phyloP scores from a whole-genome alignment of 2,797 vertebrate species.

The Moxostoma hubbsi region DNA sequence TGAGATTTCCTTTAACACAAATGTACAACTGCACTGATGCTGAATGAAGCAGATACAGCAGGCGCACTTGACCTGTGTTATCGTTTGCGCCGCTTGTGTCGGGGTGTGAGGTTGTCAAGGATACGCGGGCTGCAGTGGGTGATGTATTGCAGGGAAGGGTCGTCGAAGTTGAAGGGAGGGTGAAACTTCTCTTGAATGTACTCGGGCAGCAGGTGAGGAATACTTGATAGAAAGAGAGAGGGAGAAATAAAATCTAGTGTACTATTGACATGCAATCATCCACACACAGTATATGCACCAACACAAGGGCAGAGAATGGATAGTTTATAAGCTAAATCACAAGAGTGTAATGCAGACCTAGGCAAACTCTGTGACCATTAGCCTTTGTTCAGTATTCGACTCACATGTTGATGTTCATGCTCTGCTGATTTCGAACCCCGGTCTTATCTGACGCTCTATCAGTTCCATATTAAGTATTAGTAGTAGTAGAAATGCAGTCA shows the following conservation, averaged over 20 bases:
- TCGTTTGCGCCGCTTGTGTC: conserved; percentile 58
- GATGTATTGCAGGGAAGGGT: conserved; percentile 78
- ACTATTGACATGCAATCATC: too few relatives aligned
- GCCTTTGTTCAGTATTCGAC: background rate
- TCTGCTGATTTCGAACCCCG: too few relatives aligned
- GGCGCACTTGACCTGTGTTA: conserved; percentile 49
- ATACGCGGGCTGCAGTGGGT: conserved; percentile 79
- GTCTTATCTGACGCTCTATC: too few relatives aligned
- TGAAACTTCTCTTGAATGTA: conserved; percentile 70
- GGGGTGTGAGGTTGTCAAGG: conserved; percentile 68
- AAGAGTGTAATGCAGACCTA: conserved; percentile 26
- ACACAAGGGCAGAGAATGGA: background rate
- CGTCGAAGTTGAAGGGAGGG: conserved; percentile 75
- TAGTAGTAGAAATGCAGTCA: too few relatives aligned
- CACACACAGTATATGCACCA: background rate
- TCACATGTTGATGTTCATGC: too few relatives aligned
- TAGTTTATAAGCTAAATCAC: too few relatives aligned
- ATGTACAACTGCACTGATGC: conserved; percentile 21
- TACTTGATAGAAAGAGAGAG: conserved; percentile 64
- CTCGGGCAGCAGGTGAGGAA: conserved; percentile 72
- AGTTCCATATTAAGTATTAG: too few relatives aligned
- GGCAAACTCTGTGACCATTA: conserved; percentile 31
- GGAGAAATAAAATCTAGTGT: conserved; percentile 21
- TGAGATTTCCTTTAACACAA: background rate
- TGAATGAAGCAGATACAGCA: background rate